Conservation (phyloP, 2,888 invertebrate genomes). For the Electrophaes corylata region DNA sequence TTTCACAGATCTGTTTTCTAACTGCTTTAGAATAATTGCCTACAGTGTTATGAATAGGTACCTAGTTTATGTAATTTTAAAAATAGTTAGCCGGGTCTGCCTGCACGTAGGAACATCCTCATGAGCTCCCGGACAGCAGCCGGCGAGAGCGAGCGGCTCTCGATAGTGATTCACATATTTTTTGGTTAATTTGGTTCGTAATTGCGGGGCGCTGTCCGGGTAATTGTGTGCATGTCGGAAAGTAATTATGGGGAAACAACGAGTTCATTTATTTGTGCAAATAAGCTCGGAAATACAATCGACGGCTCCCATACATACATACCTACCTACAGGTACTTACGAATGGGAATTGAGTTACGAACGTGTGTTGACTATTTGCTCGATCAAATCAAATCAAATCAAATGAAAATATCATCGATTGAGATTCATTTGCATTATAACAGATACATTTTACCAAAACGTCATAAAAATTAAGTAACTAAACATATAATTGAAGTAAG, state of each 20-base stretch:
- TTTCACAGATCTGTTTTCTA: too few relatives aligned
- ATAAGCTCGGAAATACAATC: constrained; percentile 10
- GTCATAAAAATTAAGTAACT: too few relatives aligned
- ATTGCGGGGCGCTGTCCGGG: constrained; percentile 6
- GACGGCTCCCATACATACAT: not conserved
- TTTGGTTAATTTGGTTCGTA: constrained; percentile 21
- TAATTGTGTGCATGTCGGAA: constrained; percentile 8
- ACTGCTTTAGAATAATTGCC: not conserved
- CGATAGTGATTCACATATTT: constrained; percentile 20
- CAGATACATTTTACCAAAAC: not conserved
- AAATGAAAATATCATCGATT: too few relatives aligned
- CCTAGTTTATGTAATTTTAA: too few relatives aligned
- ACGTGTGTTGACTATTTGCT: constrained; percentile 4
- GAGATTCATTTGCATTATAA: not conserved
- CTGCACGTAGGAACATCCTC: not conserved
- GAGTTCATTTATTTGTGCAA: constrained; percentile 22
- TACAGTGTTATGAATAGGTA: not conserved
- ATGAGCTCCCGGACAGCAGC: constrained; percentile 27
- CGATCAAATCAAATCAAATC: too few relatives aligned
- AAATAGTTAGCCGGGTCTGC: not conserved
- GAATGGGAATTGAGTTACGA: constrained; percentile 4
- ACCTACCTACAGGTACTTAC: not conserved
- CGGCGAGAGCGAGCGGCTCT: constrained; percentile 18
- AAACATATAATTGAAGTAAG: too few relatives aligned
- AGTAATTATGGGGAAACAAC: constrained; percentile 14